phyloP scores from a whole-genome alignment of 2,113 vertebrate genomes.

The Natator depressus region DNA sequence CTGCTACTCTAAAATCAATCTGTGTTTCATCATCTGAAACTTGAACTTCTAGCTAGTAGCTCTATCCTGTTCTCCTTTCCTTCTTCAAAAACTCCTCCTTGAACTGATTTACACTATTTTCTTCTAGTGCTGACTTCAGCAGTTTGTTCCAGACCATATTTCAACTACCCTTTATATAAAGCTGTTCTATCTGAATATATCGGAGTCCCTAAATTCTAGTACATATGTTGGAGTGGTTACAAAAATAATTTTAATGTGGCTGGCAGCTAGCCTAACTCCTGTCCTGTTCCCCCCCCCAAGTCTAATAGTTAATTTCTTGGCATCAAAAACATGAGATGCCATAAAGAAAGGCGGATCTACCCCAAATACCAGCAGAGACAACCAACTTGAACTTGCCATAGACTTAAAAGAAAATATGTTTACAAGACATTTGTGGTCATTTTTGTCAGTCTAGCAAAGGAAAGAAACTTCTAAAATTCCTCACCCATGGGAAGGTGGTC shows the following conservation, averaged over 20 bases:
- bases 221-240: conserved; percentile 74
- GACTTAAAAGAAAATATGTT: neutral
- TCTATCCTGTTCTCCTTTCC: neutral
- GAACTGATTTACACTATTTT: conserved; percentile 75
- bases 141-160: conserved; percentile 73
- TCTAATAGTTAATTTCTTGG: neutral
- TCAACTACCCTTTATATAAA: conserved; percentile 74
- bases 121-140: conserved; percentile 73
- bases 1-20: conserved; percentile 53
- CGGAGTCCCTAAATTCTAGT: conserved; percentile 72
- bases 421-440: neutral
- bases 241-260: conserved; percentile 66
- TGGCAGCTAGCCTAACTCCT: conserved; percentile 68
- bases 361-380: conserved; percentile 28
- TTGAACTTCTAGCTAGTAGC: conserved; percentile 66
- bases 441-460: neutral
- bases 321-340: conserved; percentile 3
- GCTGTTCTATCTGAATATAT: conserved; percentile 74
- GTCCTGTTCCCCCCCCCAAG: conserved; percentile 22
- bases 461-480: neutral
- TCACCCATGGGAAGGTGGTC: neutral
- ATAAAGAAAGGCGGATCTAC: neutral
- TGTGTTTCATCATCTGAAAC: conserved; percentile 67
- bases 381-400: neutral
- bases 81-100: conserved; percentile 54